Base-by-base conservation (phyloP, 2,888 invertebrate genomes). In the Aradus depressus region DNA sequence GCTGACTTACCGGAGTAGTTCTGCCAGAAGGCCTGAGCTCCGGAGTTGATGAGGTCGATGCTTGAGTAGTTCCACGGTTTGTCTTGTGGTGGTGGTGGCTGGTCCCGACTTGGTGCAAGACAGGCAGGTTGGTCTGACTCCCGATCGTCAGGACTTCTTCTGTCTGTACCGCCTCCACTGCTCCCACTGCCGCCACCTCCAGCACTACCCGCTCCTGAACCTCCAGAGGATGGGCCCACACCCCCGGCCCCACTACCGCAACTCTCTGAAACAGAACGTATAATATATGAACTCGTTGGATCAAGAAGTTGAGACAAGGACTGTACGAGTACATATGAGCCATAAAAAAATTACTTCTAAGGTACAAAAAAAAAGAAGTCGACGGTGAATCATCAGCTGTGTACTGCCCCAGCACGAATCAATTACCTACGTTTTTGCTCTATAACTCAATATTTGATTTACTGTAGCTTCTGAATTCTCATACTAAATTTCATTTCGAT, bases 1-100 rank as follows among this genome's bases (percentile, higher is more conserved):
- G n/a, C n/a, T n/a, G n/a, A n/a, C n/a, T 76, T 67, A 89, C 88
- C 88, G 65, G 88, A 88, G 71, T 89, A 89, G 68, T 88, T 89
- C 67, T 88, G 88, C 88, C 88, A 89, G 71, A 89, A 88, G 37
- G 87, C 87, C 47, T 47, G 47, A 42, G 83, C 82, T 32, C 86
- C 86, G 49, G 61, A 61, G 50, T 84, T 81, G 77, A 89, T 86
- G 67, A 88, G 79, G 70, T 88, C 88, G 59, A 82, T 72, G 48
- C 80, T 80, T 28, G 78, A 69, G 68, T 81, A 81, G 60, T 78
- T 79, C 81, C 81, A 81, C 37, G 72, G 72, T 62, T 77, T 77
- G 51, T 63, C 62, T 52, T 60, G 60, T 25, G 59, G 56, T 18
- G 59, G 52, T 3, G 54, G 52, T 16, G 57, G 53, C 38, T 44